These are phyloP conservation scores for Lytechinus variegatus DNA, from an alignment of 35 echinoderm and acorn worm genomes.

Conservation along the genomic window DNA sequence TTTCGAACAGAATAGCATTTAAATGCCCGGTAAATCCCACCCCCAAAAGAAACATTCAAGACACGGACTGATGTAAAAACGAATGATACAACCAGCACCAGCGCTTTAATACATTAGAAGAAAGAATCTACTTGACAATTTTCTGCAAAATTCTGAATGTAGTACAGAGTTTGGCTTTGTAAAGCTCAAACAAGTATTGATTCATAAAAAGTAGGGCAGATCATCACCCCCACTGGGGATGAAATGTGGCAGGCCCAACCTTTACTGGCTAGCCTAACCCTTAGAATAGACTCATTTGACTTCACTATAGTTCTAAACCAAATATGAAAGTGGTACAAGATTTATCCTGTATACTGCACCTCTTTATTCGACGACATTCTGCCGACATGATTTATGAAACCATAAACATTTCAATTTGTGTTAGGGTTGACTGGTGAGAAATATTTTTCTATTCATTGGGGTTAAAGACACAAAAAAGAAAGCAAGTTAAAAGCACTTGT, in stretches of 20 bases:
- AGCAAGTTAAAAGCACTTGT: too few species aligned
- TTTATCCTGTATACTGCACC: neutral
- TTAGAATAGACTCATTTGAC: neutral
- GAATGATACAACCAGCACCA: too few species aligned
- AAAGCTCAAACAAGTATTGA: neutral
- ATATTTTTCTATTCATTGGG: neutral
- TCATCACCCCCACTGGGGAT: neutral
- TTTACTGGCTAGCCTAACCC: neutral
- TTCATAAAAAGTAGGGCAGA: neutral
- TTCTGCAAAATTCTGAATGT: neutral
- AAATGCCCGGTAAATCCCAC: too few species aligned
- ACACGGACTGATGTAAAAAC: too few species aligned
- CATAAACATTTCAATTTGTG: neutral
- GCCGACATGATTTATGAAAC: neutral
- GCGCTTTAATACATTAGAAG: too few species aligned
- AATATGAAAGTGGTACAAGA: neutral
- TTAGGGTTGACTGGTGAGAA: neutral
- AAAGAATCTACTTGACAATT: neutral
- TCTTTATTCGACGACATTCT: neutral
- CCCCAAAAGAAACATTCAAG: too few species aligned
- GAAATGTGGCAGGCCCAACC: neutral
- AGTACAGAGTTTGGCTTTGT: neutral
- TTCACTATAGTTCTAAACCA: neutral
- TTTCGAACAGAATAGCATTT: too few species aligned
- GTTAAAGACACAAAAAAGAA: neutral